Evolutionary conservation across 1,140 invertebrate genomes (phyloP), one percentile per base, ranked within the genome.

Genomic region (Trichonephila clavipes): DNA sequence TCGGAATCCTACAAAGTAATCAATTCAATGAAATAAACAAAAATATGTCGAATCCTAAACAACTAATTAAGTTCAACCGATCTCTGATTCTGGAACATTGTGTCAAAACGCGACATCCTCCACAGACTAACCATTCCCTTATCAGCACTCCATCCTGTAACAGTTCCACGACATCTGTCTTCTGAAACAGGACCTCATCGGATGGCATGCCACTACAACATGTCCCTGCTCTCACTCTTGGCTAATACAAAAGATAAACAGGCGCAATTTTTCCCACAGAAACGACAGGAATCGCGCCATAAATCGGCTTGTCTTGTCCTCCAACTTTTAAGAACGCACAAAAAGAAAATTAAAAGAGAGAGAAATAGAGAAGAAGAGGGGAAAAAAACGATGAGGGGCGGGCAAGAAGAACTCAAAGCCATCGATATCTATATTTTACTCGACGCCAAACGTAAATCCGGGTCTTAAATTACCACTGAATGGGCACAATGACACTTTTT

Each of bases 341-440:
- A 87, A 64, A 64, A 62, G 34, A 69, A 40, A 86, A 58, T 21
- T 40, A 28, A 28, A 81, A 90, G 44, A 91, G n/a, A 86, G 82
- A 83, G 28, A 28, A 82, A 90, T 59, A 61, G 59, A 82, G 72
- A 59, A 69, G 21, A 69, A 86, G 59, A 19, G n/a, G 1, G 1
- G 44, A 81, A n/a, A 88, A 28, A 88, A 40, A 44, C 51, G 5
- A 16, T 61, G 90, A 24, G 66, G 66, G 66, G 66, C 40, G 18
- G 61, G 34, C 66, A 51, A 69, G 64, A 21, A 69, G 66, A 83
- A 64, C 87, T 51, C 44, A 81, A 92, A 91, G 90, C 28, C 90
- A 59, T 82, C 92, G 86, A 93, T 93, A 93, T 93, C 92, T 93
- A 93, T 93, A 93, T 93, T 93, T 93, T 88, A 93, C 72, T 81